These are phyloP conservation scores for Cyrtorhinus lividipennis DNA, from an alignment of 1,140 invertebrate species.

Conservation along the genomic window DNA sequence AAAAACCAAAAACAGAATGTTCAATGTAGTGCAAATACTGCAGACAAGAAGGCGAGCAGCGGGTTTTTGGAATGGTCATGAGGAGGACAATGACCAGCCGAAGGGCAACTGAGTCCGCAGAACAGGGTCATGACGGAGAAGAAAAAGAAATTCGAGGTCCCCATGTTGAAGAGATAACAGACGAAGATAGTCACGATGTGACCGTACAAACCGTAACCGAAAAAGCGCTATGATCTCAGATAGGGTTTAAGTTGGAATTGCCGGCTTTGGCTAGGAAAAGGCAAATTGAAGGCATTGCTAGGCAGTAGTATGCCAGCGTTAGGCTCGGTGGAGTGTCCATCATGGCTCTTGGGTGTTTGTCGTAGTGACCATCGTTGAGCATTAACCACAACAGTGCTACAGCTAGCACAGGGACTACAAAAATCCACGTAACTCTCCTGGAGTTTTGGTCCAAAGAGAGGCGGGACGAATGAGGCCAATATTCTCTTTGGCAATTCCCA, in stretches of 20 bases:
- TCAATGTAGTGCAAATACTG: slow-evolving; percentile 30
- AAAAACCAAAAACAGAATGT: slow-evolving; percentile 34
- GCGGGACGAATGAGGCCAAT: too few relatives aligned
- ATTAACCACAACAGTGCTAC: too few relatives aligned
- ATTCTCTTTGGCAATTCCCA: too few relatives aligned
- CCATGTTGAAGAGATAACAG: too few relatives aligned
- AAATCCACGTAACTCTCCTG: slow-evolving; percentile 32
- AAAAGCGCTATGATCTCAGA: slow-evolving; percentile 31
- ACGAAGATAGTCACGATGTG: too few relatives aligned
- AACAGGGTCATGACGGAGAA: slow-evolving; percentile 32
- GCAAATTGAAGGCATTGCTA: too few relatives aligned
- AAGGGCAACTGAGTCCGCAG: slow-evolving; percentile 33
- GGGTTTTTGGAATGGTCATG: slow-evolving; percentile 31
- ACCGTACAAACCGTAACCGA: slow-evolving; percentile 34
- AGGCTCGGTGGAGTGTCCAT: too few relatives aligned
- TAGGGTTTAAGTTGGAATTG: slow-evolving; percentile 28
- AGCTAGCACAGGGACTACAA: slow-evolving; percentile 31
- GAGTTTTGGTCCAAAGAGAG: slow-evolving; percentile 27
- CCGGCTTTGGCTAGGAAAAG: slow-evolving; percentile 29
- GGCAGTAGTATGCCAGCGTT: too few relatives aligned
- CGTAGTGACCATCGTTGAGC: too few relatives aligned
- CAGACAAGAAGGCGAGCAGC: slow-evolving; percentile 33
- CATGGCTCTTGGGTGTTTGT: too few relatives aligned
- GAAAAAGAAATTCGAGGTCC: too few relatives aligned
- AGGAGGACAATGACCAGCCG: slow-evolving; percentile 32